Evolutionary conservation across 2,888 invertebrate species (phyloP), one percentile per base, ranked within the genome.

Genomic region (Tuta absoluta): DNA sequence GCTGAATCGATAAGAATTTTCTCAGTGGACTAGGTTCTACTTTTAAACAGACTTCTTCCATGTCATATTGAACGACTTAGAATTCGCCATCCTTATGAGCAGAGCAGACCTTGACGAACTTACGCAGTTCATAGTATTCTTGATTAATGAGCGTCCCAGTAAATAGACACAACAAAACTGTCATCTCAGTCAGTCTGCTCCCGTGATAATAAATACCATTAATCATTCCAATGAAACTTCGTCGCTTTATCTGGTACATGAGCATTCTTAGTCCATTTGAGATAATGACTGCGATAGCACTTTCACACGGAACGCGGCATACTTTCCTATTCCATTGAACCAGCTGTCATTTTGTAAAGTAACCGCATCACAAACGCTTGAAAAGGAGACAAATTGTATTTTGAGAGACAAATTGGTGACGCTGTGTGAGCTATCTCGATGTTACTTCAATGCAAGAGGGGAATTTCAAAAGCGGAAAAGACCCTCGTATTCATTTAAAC

Each of bases 141-240:
- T 67, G 63, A 67, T 66, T 65, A 73, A 63, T 62, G 72, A 72
- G 70, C 72, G 68, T 72, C 74, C 73, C 72, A 71, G 68, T 70
- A 79, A 75, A 81, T 79, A 79, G 71, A 75, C 71, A 65, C 38
- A 19, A 66, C 66, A 66, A 68, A 75, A 81, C 72, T 78, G 76
- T 75, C 74, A 75, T 77, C 72, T 70, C 66, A 67, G 72, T 73
- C 70, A n/a, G 72, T 75, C 75, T 69, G 66, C 71, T 72, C 67
- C 64, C 65, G 63, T 68, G 71, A 74, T 77, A 74, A 75, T 73
- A 74, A 75, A 65, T 68, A 62, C 65, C 72, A 75, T 72, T 70
- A 74, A 79, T 75, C 73, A 73, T 70, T 74, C 67, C 63, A 68
- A 69, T 71, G 71, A 71, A 72, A 65, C 69, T 68, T 69, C 65